phyloP scores from a whole-genome alignment of 1,140 invertebrate species.

The Listronotus oregonensis region DNA sequence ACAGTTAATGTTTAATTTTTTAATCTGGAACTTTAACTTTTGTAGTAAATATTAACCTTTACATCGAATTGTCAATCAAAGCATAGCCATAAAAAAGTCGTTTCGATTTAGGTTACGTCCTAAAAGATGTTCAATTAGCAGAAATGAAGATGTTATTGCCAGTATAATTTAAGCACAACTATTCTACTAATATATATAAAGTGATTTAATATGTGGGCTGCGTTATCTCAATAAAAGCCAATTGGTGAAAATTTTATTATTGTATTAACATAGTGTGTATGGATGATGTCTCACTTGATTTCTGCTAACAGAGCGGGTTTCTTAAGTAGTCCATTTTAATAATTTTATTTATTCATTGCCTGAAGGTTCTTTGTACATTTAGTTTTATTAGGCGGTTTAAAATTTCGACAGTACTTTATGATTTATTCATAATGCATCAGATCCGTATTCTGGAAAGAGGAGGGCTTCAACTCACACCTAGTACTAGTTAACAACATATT shows the following conservation, averaged over 20 bases:
- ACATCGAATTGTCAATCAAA: background rate
- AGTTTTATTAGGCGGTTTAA: no score
- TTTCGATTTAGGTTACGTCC: slow-evolving; percentile 13
- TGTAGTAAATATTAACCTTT: slow-evolving; percentile 1
- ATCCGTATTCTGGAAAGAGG: no score
- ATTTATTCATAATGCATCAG: no score
- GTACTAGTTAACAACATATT: no score
- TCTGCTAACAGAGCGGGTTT: slow-evolving; percentile 1
- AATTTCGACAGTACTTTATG: no score
- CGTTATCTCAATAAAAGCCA: slow-evolving; percentile 33
- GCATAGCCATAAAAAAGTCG: slow-evolving; percentile 1
- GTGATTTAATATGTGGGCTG: slow-evolving; percentile 35
- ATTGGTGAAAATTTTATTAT: slow-evolving; percentile 31
- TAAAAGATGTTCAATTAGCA: slow-evolving; percentile 21
- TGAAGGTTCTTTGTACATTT: no score
- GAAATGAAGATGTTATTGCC: slow-evolving; percentile 29
- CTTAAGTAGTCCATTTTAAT: slow-evolving; percentile 1
- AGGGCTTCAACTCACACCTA: no score
- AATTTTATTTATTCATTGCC: slow-evolving; percentile 1
- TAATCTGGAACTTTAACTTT: background rate
- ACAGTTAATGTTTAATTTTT: no score
- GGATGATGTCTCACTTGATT: slow-evolving; percentile 5
- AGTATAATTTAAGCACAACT: slow-evolving; percentile 27
- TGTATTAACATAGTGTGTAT: slow-evolving; percentile 17
- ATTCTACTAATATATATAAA: slow-evolving; percentile 27